phyloP scores from a whole-genome alignment of 2,888 invertebrate genomes.

The Sipha maydis region DNA sequence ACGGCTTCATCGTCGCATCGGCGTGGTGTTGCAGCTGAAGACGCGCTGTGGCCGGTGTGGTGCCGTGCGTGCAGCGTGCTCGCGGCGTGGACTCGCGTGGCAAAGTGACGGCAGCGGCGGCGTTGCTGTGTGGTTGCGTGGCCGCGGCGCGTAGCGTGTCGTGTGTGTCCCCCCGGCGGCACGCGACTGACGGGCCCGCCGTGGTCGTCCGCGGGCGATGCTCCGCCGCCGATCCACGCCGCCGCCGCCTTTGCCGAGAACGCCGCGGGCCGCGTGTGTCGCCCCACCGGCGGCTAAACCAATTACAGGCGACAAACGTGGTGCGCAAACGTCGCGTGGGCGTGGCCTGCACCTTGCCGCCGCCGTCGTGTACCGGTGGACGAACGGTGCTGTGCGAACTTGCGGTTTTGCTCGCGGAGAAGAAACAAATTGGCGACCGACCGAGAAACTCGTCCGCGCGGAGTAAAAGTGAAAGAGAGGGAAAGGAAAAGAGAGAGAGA shows the following conservation, averaged over 20 bases:
- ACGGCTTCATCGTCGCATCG: slow-evolving; percentile 52
- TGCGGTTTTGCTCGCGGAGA: not conserved
- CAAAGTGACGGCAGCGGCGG: not conserved
- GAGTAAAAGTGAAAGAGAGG: too few species aligned
- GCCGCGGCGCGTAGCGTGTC: slow-evolving; percentile 1
- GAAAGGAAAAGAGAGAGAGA: too few species aligned
- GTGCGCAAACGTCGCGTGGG: slow-evolving; percentile 59
- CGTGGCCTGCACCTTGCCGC: slow-evolving; percentile 27
- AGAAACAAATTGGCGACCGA: not conserved
- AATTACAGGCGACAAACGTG: slow-evolving; percentile 57
- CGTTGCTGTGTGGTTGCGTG: not conserved
- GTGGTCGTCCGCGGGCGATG: slow-evolving; percentile 22
- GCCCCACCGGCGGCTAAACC: slow-evolving; percentile 61
- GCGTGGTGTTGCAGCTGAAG: not conserved
- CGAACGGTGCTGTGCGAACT: not conserved
- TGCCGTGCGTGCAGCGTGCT: not conserved
- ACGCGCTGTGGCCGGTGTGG: not conserved
- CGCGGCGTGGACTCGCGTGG: slow-evolving; percentile 17
- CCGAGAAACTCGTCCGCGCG: not conserved
- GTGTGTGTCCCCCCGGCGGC: slow-evolving; percentile 38
- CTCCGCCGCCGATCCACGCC: not conserved
- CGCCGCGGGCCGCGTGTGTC: slow-evolving; percentile 61
- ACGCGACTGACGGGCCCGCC: slow-evolving; percentile 44
- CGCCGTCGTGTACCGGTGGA: slow-evolving; percentile 30
- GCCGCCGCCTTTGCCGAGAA: not conserved